These are phyloP conservation scores for Gobio occitaniae DNA, from an alignment of 2,797 vertebrate species.

Conservation along the genomic window DNA sequence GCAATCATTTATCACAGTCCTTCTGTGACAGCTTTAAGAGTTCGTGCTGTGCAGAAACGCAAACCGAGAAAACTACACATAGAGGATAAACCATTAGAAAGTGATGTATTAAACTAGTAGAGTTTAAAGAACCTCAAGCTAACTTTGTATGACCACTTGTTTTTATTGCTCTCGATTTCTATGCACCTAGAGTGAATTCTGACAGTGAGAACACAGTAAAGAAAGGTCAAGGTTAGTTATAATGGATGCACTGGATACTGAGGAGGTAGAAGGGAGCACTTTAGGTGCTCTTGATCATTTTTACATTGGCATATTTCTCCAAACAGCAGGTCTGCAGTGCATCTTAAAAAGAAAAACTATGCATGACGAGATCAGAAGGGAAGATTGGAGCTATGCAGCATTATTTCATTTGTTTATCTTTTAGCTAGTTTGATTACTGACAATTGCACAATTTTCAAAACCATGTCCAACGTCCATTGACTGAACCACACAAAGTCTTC, in stretches of 20 bases:
- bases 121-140: constrained; percentile 1
- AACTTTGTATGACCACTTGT: not conserved
- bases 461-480: not conserved
- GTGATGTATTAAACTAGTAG: not conserved
- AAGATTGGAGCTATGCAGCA: not conserved
- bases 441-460: not conserved
- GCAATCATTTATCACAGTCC: constrained; percentile 35
- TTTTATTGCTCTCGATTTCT: constrained; percentile 23
- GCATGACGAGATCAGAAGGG: not conserved
- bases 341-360: not conserved
- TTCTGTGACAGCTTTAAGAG: constrained; percentile 23
- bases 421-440: constrained; percentile 8
- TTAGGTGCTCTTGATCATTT: constrained; percentile 18
- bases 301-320: constrained; percentile 14
- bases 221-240: constrained; percentile 32
- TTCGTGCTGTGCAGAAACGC: not conserved
- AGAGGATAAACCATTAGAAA: not conserved
- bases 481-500: not conserved
- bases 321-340: not conserved
- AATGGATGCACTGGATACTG: not conserved
- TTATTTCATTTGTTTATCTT: constrained; percentile 19
- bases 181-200: constrained; percentile 18
- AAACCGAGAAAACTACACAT: not conserved
- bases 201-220: not conserved
- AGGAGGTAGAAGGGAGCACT: not conserved